These are phyloP conservation scores for Holcopasites calliopsidis DNA, from an alignment of 1,140 invertebrate genomes.

Conservation along the genomic window DNA sequence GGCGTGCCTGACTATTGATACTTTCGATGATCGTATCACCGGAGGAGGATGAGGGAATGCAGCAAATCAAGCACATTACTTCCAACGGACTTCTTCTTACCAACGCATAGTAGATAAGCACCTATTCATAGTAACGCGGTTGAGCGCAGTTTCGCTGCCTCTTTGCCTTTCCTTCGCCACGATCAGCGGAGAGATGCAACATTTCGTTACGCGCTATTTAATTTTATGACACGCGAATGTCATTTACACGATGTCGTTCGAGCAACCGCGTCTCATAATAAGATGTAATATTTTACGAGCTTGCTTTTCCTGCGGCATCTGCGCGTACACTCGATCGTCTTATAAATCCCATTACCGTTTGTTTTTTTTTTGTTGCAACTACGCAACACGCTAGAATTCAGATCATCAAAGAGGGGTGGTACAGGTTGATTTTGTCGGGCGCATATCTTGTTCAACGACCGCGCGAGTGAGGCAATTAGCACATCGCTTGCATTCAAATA, in stretches of 20 bases:
- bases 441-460: not conserved
- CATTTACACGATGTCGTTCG: slow-evolving; percentile 10
- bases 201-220: slow-evolving; percentile 26
- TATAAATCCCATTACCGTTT: not conserved
- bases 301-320: not conserved
- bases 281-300: slow-evolving; percentile 31
- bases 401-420: not conserved
- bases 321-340: not conserved
- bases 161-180: not conserved
- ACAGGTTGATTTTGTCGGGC: not conserved
- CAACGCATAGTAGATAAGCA: too few relatives aligned
- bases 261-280: slow-evolving; percentile 16
- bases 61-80: too few relatives aligned
- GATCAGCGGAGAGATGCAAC: not conserved
- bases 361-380: too few relatives aligned
- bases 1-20: too few relatives aligned
- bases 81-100: too few relatives aligned
- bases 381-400: not conserved
- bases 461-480: slow-evolving; percentile 9
- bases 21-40: too few relatives aligned
- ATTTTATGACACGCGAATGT: slow-evolving; percentile 3
- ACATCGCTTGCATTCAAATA: slow-evolving; percentile 7
- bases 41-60: too few relatives aligned
- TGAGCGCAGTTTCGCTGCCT: too few relatives aligned
- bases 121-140: too few relatives aligned